Conservation (phyloP, 2,797 vertebrate species). For the Distichodus sexfasciatus region DNA sequence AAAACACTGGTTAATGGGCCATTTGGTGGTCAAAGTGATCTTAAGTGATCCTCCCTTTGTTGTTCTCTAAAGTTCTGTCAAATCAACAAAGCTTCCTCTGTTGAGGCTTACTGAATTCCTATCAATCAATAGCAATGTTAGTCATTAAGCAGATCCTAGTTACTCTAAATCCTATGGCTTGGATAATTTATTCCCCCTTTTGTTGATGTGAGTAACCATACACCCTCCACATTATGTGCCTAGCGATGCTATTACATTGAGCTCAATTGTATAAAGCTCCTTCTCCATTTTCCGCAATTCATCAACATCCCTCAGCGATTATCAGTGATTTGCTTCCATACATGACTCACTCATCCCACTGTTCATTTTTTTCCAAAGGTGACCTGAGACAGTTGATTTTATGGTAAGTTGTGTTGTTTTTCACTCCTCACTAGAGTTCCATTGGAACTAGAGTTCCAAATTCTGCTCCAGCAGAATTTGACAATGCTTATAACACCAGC, state of each 20-base stretch:
- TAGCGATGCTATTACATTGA: slow-evolving; percentile 63
- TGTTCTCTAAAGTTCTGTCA: neutral
- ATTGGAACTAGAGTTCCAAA: too few relatives aligned
- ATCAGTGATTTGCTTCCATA: slow-evolving; percentile 60
- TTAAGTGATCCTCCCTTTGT: too few relatives aligned
- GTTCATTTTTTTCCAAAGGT: slow-evolving; percentile 68
- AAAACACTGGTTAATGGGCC: too few relatives aligned
- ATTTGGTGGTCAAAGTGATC: too few relatives aligned
- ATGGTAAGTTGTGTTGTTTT: slow-evolving; percentile 75
- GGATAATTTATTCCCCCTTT: slow-evolving; percentile 67
- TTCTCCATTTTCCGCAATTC: slow-evolving; percentile 56
- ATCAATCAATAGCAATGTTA: slow-evolving; percentile 61
- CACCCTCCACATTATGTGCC: slow-evolving; percentile 65
- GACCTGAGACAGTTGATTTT: slow-evolving; percentile 83
- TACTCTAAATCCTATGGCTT: slow-evolving; percentile 53
- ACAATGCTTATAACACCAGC: neutral
- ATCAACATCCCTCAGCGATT: slow-evolving; percentile 37
- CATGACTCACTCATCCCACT: slow-evolving; percentile 24
- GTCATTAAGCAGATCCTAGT: slow-evolving; percentile 63
- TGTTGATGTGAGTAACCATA: slow-evolving; percentile 74
- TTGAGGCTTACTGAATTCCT: neutral
- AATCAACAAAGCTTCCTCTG: neutral
- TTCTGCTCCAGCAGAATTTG: too few relatives aligned
- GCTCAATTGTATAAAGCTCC: slow-evolving; percentile 41
- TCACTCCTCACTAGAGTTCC: too few relatives aligned